Evolutionary conservation across 2,797 vertebrate species (phyloP).

Genomic region (Chelonia mydas): DNA sequence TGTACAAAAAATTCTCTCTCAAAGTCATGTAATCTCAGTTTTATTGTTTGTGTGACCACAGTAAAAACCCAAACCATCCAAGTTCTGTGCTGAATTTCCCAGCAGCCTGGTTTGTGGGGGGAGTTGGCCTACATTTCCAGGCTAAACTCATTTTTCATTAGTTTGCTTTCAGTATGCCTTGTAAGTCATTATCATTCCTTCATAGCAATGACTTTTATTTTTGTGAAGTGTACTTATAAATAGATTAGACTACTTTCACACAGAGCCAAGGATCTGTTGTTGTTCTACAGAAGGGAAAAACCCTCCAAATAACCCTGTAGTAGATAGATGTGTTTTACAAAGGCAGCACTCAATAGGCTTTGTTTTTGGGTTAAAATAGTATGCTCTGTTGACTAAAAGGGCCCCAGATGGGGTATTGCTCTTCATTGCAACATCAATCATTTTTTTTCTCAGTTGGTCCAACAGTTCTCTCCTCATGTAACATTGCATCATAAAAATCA

Average conservation of each 20-base stretch:
- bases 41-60: background rate
- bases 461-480: background rate
- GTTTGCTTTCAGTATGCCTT: background rate
- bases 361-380: background rate
- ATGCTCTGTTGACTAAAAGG: background rate
- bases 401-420: background rate
- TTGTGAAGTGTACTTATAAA: background rate
- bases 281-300: background rate
- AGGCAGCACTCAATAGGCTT: background rate
- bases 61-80: background rate
- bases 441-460: background rate
- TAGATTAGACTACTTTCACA: background rate
- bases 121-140: conserved; percentile 19
- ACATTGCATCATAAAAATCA: background rate
- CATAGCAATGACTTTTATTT: background rate
- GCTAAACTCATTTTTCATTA: background rate
- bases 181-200: background rate
- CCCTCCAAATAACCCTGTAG: background rate
- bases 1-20: background rate
- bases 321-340: background rate
- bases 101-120: background rate
- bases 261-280: background rate
- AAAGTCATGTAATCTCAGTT: background rate
- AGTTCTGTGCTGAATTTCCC: background rate
- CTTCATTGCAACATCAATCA: background rate